A percentile compares a stretch with the other conserved stretches of the same genome.
phyloP scores from a whole-genome alignment of 2,888 invertebrate genomes.

The Cistogaster globosa region DNA sequence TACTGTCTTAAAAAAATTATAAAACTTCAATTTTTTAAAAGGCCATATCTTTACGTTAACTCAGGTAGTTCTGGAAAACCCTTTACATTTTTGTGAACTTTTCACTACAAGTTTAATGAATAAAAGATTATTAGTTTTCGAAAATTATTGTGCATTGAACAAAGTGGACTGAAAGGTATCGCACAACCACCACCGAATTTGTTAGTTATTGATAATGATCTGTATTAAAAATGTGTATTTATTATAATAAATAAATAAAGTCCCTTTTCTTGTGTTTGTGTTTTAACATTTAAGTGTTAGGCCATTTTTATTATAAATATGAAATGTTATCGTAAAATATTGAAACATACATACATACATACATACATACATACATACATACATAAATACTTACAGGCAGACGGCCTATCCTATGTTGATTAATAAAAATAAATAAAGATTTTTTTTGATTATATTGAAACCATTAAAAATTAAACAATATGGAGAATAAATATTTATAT shows the following conservation, averaged over 20 bases:
- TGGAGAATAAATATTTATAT: slow-evolving; percentile 56
- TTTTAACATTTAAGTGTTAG: slow-evolving; percentile 65
- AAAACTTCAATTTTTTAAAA: no score
- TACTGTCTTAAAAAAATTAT: no score
- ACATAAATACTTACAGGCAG: neutral
- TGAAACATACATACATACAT: neutral
- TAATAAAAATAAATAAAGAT: slow-evolving; percentile 20
- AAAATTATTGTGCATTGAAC: slow-evolving; percentile 23
- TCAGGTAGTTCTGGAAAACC: no score
- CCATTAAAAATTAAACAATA: slow-evolving; percentile 59
- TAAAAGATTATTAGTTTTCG: slow-evolving; percentile 12
- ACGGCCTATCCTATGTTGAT: neutral
- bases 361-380: neutral
- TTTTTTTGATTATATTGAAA: slow-evolving; percentile 31
- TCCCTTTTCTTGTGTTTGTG: slow-evolving; percentile 23
- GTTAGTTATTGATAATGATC: slow-evolving; percentile 68
- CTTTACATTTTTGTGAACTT: no score
- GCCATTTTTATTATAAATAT: slow-evolving; percentile 73
- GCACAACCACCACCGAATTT: slow-evolving; percentile 30
- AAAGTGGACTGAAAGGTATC: slow-evolving; percentile 52
- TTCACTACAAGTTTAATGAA: neutral
- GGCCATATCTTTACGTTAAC: no score
- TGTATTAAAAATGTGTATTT: slow-evolving; percentile 51
- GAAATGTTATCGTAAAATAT: slow-evolving; percentile 54
- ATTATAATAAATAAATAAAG: slow-evolving; percentile 5